Evolutionary conservation across 1,140 invertebrate genomes (phyloP), one percentile per base, ranked within the genome.

Genomic region (Tigriopus japonicus): DNA sequence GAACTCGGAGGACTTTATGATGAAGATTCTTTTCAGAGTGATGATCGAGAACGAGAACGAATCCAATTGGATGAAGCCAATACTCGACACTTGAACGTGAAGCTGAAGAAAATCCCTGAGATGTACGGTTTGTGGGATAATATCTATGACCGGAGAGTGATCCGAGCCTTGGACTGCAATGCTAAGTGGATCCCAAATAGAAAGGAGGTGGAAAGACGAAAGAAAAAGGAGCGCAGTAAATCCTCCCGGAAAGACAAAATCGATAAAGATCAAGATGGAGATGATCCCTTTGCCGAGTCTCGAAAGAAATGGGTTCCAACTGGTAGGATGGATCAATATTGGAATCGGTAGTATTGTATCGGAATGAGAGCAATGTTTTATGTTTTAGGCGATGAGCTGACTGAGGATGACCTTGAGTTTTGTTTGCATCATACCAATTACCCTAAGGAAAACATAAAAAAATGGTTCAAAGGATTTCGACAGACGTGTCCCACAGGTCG

Each of bases 401-500:
- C 45, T 10, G 21, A 49, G n/a, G 45, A 49, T 6, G 55, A 58
- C 35, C 35, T 42, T 3, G 41, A 58, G 21, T 58, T 58, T 42
- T 58, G 24, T 7, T 40, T 58, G 17, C 17, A 58, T 17, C 24
- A 58, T 17, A 58, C 55, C 13, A 58, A 42, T 23, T 58, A 35
- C 21, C 17, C 55, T 43, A 17, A 23, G 40, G 55, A 58, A 23
- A 14, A 58, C 35, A 58, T 58, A 2, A n/a, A 42, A 7, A 40
- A 17, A 9, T 54, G 52, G 55, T 40, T 58, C 40, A 58, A 40
- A 15, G 41, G 41, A 12, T 58, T 58, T 42, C 55, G 41, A 7
- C 28, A 28, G 21, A 52, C 52, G 51, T 61, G 59, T 55, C 59
- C 59, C 21, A 55, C 6, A 7, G 59, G 59, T 3, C 23, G 40